Evolutionary conservation across 2,113 vertebrate species (phyloP), one percentile per base, ranked within the genome.

Genomic region (Perca flavescens): DNA sequence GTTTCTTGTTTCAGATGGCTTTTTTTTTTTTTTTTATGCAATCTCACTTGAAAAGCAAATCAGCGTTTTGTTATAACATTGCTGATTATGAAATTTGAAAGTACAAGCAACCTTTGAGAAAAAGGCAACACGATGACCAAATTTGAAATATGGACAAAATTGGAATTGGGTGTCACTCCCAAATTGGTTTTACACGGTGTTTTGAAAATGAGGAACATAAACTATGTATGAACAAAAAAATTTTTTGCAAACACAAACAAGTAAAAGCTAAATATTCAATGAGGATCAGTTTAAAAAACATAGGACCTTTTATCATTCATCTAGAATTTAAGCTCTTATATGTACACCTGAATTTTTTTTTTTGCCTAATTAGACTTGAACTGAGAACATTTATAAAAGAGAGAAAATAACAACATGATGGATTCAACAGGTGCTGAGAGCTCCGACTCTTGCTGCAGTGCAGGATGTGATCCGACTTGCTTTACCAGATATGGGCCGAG

Each of bases 401-500:
- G 1, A 14, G 12, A 49, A 5, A 61, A 0, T 7, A 16, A 58
- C 3, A 50, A 2, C 3, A 13, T 25, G 25, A 1, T 16, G 68
- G 36, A 52, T 58, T 60, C 75, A 82, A 76, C 74, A 73, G 65
- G 66, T 82, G 71, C 56, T 11, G 14, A 17, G 56, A 43, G 68
- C 78, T 57, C 17, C 19, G 3, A 43, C 40, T 40, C 34, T 14
- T 3, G 16, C 1, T 16, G 52, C 25, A 3, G 50, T 16, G 52
- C 25, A 3, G 50, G 3, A 0, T 54, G 67, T 49, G 64, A 66
- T 71, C 74, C 31, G 21, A 69, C 64, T 6, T 0, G 0, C 56
- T 56, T 17, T 14, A 11, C 47, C 77, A 65, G 86, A 90, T 87
- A 63, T 0, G 74, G 68, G 72, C 75, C 17, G 31, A 78, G 80